Base-by-base conservation (phyloP, 2,113 vertebrate genomes). In the Echinops telfairi region DNA sequence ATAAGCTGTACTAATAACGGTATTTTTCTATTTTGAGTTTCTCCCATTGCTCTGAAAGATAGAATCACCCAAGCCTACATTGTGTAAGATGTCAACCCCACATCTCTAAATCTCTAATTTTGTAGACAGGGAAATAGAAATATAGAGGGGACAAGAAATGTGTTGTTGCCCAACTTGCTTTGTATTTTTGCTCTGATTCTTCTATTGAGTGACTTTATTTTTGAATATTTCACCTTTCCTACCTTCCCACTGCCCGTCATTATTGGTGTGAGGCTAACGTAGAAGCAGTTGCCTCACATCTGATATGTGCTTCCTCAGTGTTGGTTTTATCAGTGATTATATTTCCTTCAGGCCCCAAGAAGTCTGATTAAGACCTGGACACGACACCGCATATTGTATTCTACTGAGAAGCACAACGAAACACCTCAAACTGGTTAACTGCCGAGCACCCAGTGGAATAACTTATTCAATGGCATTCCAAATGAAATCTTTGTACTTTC, bases 391-490 rank as follows among this genome's bases (percentile, higher is more conserved):
- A 3, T 43, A 62, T 93, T 93, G 92, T 11, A 19, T 85, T 15
- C 40, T 62, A 36, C 2, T 5, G 40, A 43, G 47, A 94, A 86
- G 40, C 53, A 71, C 31, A 27, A 23, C 6, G 22, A 82, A 80
- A 77, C 12, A 66, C 1, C 57, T 62, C 19, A 71, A 92, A 22
- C 5, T 92, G 64, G 29, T 40, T 57, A 88, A 40, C 92, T 81
- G 53, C 7, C 27, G 78, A 33, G n/a, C 11, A n/a, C 17, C 2
- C 12, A 4, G 16, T 3, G 27, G 58, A 36, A 25, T 81, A 75
- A 77, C 75, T 85, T 94, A 31, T 70, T 96, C 47, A 80, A 23
- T 83, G 47, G 25, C 33, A 78, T 91, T 88, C 58, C 38, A 12
- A 71, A 68, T 6, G 43, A 5, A 43, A 14, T 85, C 36, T 95